Evolutionary conservation across 2,888 invertebrate species (phyloP).

Genomic region (Phaonia tiefii): DNA sequence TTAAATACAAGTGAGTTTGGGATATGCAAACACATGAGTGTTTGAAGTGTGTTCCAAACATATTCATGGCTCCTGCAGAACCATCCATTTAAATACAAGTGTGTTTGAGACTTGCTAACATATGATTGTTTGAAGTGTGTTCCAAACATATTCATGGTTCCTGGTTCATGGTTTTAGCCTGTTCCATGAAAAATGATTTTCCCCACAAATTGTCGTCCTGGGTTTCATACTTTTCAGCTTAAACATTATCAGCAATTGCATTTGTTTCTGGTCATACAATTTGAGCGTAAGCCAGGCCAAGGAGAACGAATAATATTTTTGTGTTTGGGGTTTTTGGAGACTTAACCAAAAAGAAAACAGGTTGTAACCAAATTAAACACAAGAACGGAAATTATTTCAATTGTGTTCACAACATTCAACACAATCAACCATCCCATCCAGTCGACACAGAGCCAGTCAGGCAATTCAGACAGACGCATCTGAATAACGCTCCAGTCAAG

Average conservation of each 20-base stretch:
- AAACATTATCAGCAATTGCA: constrained; percentile 23
- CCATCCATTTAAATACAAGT: too few relatives aligned
- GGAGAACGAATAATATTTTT: constrained; percentile 1
- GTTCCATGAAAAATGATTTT: too few relatives aligned
- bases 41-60: too few relatives aligned
- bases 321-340: not conserved
- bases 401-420: constrained; percentile 76
- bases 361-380: constrained; percentile 69
- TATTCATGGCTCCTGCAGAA: too few relatives aligned
- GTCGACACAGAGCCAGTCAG: constrained; percentile 14
- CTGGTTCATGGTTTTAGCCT: too few relatives aligned
- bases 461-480: constrained; percentile 26
- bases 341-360: constrained; percentile 61
- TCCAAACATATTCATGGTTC: too few relatives aligned
- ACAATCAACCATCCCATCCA: constrained; percentile 54
- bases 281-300: constrained; percentile 10
- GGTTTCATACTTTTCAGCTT: constrained; percentile 1
- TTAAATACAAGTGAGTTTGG: too few relatives aligned
- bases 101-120: too few relatives aligned
- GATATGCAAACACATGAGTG: too few relatives aligned
- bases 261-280: constrained; percentile 19
- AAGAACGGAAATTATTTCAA: constrained; percentile 77
- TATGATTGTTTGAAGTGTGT: too few relatives aligned
- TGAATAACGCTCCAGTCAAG: constrained; percentile 36
- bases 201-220: not conserved